Conservation (phyloP, 2,797 vertebrate species). For the Geotrypetes seraphini region DNA sequence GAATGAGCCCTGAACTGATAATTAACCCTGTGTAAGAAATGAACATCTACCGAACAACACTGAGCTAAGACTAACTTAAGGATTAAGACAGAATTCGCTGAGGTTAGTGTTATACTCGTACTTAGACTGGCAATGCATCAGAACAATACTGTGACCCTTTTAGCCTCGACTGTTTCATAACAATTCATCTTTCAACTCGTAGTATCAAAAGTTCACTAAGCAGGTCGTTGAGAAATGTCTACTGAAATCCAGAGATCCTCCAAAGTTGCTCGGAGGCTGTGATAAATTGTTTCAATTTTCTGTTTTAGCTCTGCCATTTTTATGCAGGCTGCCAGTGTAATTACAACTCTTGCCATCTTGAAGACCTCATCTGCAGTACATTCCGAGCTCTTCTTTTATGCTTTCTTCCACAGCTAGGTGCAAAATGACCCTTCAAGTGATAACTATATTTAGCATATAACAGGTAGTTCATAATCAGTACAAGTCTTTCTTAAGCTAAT, state of each 20-base stretch:
- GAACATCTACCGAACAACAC: too few species aligned
- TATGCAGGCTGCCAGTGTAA: neutral
- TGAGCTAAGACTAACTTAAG: too few species aligned
- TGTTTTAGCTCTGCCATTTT: neutral
- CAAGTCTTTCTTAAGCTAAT: too few species aligned
- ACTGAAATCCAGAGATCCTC: neutral
- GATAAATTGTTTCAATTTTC: neutral
- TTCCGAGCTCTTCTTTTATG: neutral
- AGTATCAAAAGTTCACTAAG: neutral
- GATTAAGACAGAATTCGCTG: too few species aligned
- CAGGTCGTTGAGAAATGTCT: constrained; percentile 7
- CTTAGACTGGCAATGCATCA: constrained; percentile 3
- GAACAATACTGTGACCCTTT: neutral
- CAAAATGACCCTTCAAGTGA: too few species aligned
- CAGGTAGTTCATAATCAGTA: too few species aligned
- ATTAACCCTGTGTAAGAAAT: too few species aligned
- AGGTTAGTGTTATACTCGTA: too few species aligned
- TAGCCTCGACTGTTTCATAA: neutral
- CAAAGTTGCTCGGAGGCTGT: neutral
- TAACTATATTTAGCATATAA: too few species aligned
- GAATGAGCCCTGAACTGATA: too few species aligned
- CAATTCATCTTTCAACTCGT: neutral
- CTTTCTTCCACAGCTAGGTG: neutral
- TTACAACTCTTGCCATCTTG: too few species aligned
- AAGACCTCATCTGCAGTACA: too few species aligned